Conservation (phyloP, 2,888 invertebrate species). For the Drosophila gaucha region DNA sequence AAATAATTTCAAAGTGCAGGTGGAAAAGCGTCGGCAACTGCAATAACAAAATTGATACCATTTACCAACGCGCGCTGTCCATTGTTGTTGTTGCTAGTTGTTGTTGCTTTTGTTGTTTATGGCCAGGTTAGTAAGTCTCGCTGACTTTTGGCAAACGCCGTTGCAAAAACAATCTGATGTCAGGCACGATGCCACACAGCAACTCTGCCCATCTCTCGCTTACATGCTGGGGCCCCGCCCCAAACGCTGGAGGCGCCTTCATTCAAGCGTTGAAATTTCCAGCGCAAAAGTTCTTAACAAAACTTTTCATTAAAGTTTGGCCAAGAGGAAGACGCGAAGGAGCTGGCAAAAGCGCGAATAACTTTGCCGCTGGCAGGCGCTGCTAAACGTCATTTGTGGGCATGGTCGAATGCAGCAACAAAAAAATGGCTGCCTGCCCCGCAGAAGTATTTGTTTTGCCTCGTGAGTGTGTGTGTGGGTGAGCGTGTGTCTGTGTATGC, state of each 20-base stretch:
- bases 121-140: conserved; percentile 58
- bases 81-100: conserved; percentile 11
- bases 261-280: conserved; percentile 77
- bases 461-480: conserved; percentile 8
- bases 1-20: conserved; percentile 79
- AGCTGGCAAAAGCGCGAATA: conserved; percentile 55
- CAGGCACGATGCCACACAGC: conserved; percentile 39
- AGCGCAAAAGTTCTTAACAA: conserved; percentile 76
- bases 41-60: conserved; percentile 73
- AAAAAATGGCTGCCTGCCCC: conserved; percentile 37
- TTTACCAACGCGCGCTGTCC: conserved; percentile 28
- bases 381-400: conserved; percentile 76
- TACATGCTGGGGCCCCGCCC: neutral
- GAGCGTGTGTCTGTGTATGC: conserved; percentile 26
- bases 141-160: conserved; percentile 69
- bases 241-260: conserved; percentile 36
- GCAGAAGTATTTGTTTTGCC: conserved; percentile 62
- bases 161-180: conserved; percentile 71
- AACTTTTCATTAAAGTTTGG: conserved; percentile 81
- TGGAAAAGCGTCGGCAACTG: conserved; percentile 50
- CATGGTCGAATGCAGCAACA: conserved; percentile 58
- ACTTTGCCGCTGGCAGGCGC: conserved; percentile 70
- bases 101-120: conserved; percentile 47
- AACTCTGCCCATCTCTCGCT: neutral
- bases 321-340: conserved; percentile 48